Evolutionary conservation across 2,888 invertebrate species (phyloP).

Genomic region (Drosophila mayaguana): DNA sequence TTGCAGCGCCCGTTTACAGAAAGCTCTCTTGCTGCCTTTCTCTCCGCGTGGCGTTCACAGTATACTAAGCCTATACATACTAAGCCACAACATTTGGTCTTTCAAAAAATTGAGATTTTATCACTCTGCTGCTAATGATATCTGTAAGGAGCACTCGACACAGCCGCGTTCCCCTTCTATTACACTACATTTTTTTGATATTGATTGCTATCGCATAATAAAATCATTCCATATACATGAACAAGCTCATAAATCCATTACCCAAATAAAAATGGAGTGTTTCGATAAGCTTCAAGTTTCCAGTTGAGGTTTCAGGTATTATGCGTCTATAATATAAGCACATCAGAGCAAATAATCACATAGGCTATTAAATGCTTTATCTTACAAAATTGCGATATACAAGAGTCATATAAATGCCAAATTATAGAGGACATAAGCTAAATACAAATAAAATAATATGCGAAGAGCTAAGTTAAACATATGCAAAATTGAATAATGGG

Average conservation of each 20-base stretch:
- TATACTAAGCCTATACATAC: not conserved
- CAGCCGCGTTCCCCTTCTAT: not conserved
- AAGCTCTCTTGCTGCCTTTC: not conserved
- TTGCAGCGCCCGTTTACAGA: not conserved
- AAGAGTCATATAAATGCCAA: not conserved
- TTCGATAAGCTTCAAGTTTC: conserved; percentile 3
- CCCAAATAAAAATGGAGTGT: conserved; percentile 5
- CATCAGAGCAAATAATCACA: not conserved
- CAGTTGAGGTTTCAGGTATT: conserved; percentile 1
- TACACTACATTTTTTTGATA: conserved; percentile 2
- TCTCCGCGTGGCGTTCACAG: not conserved
- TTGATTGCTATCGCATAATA: not conserved
- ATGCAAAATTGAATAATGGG: not conserved
- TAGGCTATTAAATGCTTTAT: not conserved
- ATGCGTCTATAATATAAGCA: not conserved
- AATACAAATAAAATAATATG: not conserved
- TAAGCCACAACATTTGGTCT: not conserved
- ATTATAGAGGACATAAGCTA: no score
- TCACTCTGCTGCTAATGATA: not conserved
- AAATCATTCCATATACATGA: conserved; percentile 5
- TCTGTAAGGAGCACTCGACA: not conserved
- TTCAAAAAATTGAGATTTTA: not conserved
- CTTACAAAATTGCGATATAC: not conserved
- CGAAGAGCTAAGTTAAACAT: not conserved
- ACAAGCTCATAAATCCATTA: conserved; percentile 10